Base-by-base conservation (phyloP, 1,140 invertebrate genomes). In the Pseudomyrmex cubaensis region DNA sequence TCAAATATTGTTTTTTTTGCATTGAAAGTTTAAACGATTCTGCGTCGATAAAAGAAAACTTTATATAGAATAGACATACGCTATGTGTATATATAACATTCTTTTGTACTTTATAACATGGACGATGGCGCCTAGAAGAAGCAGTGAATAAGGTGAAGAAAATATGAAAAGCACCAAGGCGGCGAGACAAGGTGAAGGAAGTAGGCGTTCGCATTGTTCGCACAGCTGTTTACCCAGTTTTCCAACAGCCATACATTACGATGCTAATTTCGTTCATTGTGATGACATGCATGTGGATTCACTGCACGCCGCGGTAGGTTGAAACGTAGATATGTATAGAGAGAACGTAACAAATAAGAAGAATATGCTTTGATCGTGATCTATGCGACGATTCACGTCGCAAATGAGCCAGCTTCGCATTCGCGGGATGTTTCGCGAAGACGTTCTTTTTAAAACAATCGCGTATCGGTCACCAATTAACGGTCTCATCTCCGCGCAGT, bases 161-260 rank as follows among this genome's bases (percentile, higher is more conserved):
- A 46, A 84, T 25, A 12, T 22, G 10, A 61, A 67, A 46, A 61
- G 44, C 20, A 15, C 67, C 8, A 12, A 61, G n/a, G n/a, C n/a
- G n/a, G 20, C 10, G 61, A 48, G 46, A 50, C 35, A 62, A 46
- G 52, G 56, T 25, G 25, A 77, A 64, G 57, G 46, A 84, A 70
- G 62, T 52, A 35, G 44, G 48, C 72, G 64, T 8, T 69, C 10
- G 15, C 44, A 85, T 85, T 84, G 82, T 85, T 76, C 72, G 46
- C 64, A 59, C 84, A 85, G 82, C 84, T 85, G 84, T 85, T 85
- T 76, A 73, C 82, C 84, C 62, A 84, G 82, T 85, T 85, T 85
- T 85, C 84, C 57, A 85, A 20, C 82, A 44, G 67, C 5, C n/a
- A 2, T 13, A 25, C 56, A 78, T 84, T 78, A 64, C 82, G 63